Conservation (phyloP, 92 coral and sea anemone genomes). For the Scolanthus callimorphus region DNA sequence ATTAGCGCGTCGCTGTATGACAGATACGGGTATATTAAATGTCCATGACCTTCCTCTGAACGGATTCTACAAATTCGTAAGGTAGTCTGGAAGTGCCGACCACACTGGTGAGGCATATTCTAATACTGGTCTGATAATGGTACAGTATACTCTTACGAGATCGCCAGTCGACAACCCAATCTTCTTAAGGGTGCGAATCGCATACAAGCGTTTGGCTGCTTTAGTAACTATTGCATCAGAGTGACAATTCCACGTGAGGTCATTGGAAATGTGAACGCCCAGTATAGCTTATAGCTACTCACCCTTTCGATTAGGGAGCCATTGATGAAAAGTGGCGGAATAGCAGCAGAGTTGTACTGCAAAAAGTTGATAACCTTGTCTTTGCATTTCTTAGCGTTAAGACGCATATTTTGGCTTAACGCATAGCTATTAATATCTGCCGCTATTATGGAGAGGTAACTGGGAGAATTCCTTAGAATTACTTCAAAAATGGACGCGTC, state of each 20-base stretch:
- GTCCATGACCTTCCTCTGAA: too few species aligned
- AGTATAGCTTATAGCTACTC: conserved; percentile 8
- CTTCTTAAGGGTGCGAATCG: conserved; percentile 16
- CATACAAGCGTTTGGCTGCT: conserved; percentile 22
- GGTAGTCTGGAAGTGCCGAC: neutral
- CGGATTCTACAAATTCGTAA: neutral
- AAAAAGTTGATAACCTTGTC: neutral
- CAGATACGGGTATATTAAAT: neutral
- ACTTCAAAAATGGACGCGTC: neutral
- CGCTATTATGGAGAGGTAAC: neutral
- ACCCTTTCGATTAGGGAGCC: conserved; percentile 1
- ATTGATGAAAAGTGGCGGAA: neutral
- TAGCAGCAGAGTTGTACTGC: neutral
- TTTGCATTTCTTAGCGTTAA: neutral
- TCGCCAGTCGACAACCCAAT: neutral
- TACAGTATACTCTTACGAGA: neutral
- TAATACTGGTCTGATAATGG: neutral
- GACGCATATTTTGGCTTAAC: neutral
- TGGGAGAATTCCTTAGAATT: neutral
- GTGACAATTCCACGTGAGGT: conserved; percentile 24
- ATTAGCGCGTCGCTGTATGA: too few species aligned
- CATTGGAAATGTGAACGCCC: conserved; percentile 19
- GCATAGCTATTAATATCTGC: conserved; percentile 1
- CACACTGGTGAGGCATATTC: conserved; percentile 6
- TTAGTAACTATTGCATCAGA: conserved; percentile 8